phyloP scores from a whole-genome alignment of 2,888 invertebrate species.

The Blomia tropicalis region DNA sequence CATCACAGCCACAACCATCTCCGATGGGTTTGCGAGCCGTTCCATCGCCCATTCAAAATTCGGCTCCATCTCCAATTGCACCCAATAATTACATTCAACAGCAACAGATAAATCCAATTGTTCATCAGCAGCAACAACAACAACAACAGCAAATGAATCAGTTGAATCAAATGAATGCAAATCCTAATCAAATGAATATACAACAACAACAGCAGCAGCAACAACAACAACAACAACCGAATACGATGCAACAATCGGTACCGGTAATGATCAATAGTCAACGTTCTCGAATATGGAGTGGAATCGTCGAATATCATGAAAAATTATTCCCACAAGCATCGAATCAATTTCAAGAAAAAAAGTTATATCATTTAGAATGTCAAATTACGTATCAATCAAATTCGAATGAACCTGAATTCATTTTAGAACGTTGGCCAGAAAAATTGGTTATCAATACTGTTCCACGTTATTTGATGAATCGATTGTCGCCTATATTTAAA shows the following conservation, averaged over 20 bases:
- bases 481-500: conserved; percentile 41
- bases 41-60: conserved; percentile 9
- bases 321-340: conserved; percentile 41
- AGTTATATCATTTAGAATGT: conserved; percentile 56
- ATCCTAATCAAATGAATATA: conserved; percentile 25
- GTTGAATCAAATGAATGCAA: conserved; percentile 31
- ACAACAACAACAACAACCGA: conserved; percentile 23
- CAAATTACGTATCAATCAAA: conserved; percentile 47
- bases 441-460: conserved; percentile 84
- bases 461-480: conserved; percentile 64
- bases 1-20: conserved; percentile 16
- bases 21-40: neutral
- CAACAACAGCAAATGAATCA: conserved; percentile 25
- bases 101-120: neutral
- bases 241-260: neutral
- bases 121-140: conserved; percentile 20
- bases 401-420: conserved; percentile 76
- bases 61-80: conserved; percentile 14
- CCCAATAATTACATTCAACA: neutral
- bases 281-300: conserved; percentile 49
- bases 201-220: too few species aligned
- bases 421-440: conserved; percentile 80
- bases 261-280: conserved; percentile 3
- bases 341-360: conserved; percentile 45
- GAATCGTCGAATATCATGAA: conserved; percentile 79